Percentiles rank a stretch among this genome's conserved stretches.
phyloP scores from a whole-genome alignment of 2,888 invertebrate genomes.

The Lepidonotus clava region DNA sequence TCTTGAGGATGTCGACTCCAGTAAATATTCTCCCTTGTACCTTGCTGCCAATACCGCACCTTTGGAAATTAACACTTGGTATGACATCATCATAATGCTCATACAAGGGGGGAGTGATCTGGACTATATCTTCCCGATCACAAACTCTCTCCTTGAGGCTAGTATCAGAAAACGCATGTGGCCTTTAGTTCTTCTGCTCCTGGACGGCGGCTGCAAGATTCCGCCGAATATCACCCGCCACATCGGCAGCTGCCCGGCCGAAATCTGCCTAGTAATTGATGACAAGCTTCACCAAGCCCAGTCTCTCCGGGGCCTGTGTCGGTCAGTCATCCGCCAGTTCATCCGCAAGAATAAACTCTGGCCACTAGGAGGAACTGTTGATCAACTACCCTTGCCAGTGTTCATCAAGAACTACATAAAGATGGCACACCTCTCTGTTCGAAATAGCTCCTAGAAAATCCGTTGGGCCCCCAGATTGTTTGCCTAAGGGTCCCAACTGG shows the following conservation, averaged over 20 bases:
- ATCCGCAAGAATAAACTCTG: background rate
- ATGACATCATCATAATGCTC: background rate
- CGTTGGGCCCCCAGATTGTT: too few relatives aligned
- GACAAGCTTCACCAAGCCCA: background rate
- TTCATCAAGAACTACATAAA: conserved; percentile 28
- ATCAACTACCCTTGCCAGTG: background rate
- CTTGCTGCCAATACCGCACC: background rate
- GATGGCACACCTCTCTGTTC: conserved; percentile 3
- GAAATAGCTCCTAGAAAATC: too few relatives aligned
- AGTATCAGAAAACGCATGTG: background rate
- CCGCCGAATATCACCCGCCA: background rate
- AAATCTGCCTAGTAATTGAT: background rate
- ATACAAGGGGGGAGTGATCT: conserved; percentile 38
- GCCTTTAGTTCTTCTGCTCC: background rate
- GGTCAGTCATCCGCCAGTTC: background rate
- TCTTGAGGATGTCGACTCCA: conserved; percentile 1
- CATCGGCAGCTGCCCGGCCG: background rate
- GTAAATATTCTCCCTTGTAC: conserved; percentile 22
- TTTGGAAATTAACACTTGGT: conserved; percentile 4
- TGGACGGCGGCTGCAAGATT: background rate
- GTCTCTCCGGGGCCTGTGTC: background rate
- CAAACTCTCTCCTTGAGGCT: conserved; percentile 18
- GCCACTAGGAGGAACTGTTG: background rate
- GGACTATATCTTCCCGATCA: background rate
- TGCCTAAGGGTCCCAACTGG: too few relatives aligned